Percentiles rank a stretch among this genome's conserved stretches.
Conservation (phyloP, 2,797 vertebrate species). For the Acanthopagrus latus region DNA sequence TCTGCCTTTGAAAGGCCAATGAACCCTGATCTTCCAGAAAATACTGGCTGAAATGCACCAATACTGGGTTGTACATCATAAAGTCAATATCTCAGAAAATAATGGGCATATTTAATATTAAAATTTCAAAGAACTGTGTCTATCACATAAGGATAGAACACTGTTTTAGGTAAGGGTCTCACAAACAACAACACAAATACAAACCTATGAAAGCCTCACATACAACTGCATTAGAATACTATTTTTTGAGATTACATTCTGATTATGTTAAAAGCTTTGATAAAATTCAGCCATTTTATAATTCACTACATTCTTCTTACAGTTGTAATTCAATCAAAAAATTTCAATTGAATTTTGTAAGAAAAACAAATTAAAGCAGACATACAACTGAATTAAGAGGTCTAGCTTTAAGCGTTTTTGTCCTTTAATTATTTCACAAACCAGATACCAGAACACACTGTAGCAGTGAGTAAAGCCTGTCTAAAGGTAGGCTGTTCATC, state of each 20-base stretch:
- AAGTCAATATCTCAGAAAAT: not conserved
- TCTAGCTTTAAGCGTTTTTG: not conserved
- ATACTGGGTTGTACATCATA: not conserved
- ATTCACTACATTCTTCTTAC: not conserved
- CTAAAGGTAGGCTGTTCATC: not conserved
- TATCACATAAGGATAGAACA: too few relatives aligned
- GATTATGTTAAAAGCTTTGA: not conserved
- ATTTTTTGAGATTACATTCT: not conserved
- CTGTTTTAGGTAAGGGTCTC: too few relatives aligned
- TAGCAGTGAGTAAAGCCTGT: not conserved
- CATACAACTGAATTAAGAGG: not conserved
- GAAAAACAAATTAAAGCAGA: not conserved
- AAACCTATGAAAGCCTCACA: too few relatives aligned
- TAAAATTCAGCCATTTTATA: not conserved
- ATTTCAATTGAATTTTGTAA: not conserved
- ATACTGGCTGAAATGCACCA: not conserved
- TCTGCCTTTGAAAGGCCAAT: conserved; percentile 7
- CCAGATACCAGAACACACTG: not conserved
- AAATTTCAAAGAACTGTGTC: too few relatives aligned
- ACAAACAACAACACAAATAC: too few relatives aligned
- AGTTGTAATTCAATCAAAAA: not conserved
- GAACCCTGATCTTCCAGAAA: conserved; percentile 16
- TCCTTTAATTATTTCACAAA: not conserved
- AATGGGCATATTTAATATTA: not conserved
- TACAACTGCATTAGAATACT: too few relatives aligned